Percentiles rank a stretch among this genome's conserved stretches.
Conservation (phyloP, 2,888 invertebrate species). For the Mesoligia furuncula region DNA sequence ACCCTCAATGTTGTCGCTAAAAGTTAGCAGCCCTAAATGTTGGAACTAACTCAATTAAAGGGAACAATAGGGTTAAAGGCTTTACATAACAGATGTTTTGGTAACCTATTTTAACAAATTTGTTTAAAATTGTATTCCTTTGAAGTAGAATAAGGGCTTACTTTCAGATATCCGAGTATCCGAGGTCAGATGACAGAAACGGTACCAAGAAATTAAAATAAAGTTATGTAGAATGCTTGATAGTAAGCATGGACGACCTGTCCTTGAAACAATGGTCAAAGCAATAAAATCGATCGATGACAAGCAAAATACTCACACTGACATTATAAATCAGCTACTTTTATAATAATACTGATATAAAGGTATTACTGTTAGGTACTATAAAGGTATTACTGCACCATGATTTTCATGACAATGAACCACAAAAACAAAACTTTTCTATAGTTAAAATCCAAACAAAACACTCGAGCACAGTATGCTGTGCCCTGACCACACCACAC, state of each 20-base stretch:
- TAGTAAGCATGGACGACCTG: too few species aligned
- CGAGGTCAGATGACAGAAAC: background rate
- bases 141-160: slow-evolving; percentile 14
- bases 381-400: background rate
- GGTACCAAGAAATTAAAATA: background rate
- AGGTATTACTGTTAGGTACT: too few species aligned
- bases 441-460: background rate
- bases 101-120: slow-evolving; percentile 13
- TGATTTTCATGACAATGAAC: background rate
- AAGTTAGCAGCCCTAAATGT: slow-evolving; percentile 10
- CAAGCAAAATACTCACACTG: background rate
- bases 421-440: background rate
- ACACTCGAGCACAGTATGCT: too few species aligned
- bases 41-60: slow-evolving; percentile 43
- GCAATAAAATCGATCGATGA: background rate
- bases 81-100: slow-evolving; percentile 31
- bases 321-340: background rate
- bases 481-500: too few species aligned
- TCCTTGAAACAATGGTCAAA: background rate
- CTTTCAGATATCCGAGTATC: slow-evolving; percentile 3
- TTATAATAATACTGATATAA: background rate
- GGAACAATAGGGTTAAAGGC: slow-evolving; percentile 29
- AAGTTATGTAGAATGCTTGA: background rate
- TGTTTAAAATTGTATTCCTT: slow-evolving; percentile 14
- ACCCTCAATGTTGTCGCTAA: slow-evolving; percentile 20